phyloP scores from a whole-genome alignment of 2,888 invertebrate species.

The Eupithecia vulgata region DNA sequence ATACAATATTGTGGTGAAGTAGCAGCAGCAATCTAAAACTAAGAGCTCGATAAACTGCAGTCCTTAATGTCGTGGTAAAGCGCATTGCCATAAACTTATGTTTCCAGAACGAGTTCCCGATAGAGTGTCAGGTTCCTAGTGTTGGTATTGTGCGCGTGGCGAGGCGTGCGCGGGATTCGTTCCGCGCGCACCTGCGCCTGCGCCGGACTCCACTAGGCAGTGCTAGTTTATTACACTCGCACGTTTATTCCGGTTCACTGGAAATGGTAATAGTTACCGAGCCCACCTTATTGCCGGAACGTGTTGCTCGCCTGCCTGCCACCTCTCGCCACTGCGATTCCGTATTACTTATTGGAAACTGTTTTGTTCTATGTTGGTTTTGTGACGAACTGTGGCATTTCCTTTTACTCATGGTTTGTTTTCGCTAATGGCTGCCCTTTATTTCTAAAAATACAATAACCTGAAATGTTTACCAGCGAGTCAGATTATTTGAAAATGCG shows the following conservation, averaged over 20 bases:
- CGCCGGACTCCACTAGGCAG: conserved; percentile 37
- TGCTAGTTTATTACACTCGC: conserved; percentile 52
- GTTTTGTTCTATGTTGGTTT: conserved; percentile 39
- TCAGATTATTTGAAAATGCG: conserved; percentile 19
- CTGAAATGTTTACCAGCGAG: conserved; percentile 26
- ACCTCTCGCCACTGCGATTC: conserved; percentile 40
- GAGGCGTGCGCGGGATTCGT: conserved; percentile 28
- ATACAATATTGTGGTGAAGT: not conserved
- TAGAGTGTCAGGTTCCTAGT: conserved; percentile 31
- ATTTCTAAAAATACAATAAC: conserved; percentile 25
- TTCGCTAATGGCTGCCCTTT: conserved; percentile 22
- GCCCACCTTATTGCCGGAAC: conserved; percentile 61
- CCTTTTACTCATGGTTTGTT: conserved; percentile 38
- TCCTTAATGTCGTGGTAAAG: not conserved
- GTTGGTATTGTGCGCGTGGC: conserved; percentile 29
- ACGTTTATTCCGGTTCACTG: conserved; percentile 72
- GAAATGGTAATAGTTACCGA: conserved; percentile 63
- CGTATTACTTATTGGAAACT: conserved; percentile 45
- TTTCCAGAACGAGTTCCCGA: conserved; percentile 36
- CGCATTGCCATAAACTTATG: conserved; percentile 27
- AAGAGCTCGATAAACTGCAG: conserved; percentile 5
- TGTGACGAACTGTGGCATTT: conserved; percentile 39
- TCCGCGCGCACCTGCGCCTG: conserved; percentile 45
- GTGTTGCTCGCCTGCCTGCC: conserved; percentile 49
- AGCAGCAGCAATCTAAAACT: conserved; percentile 1